These are phyloP conservation scores for Poecilia gillii DNA, from an alignment of 2,797 vertebrate species.

Conservation along the genomic window DNA sequence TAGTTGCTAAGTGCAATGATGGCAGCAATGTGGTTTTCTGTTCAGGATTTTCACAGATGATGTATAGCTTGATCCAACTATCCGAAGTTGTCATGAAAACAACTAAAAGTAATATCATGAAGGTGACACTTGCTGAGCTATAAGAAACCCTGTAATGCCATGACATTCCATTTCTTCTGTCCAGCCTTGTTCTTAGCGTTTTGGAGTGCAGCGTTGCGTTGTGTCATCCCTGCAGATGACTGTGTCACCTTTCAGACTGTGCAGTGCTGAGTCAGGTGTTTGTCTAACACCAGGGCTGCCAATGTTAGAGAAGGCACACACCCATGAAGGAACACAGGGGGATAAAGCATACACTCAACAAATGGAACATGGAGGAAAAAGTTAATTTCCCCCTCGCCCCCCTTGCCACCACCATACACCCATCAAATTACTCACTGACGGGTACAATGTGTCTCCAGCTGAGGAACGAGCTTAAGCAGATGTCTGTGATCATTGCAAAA, in stretches of 20 bases:
- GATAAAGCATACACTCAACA: constrained; percentile 11
- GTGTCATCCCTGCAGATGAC: constrained; percentile 32
- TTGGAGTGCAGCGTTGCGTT: constrained; percentile 35
- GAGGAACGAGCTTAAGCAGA: constrained; percentile 42
- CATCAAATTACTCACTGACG: constrained; percentile 50
- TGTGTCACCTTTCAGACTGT: constrained; percentile 41
- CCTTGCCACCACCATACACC: constrained; percentile 18
- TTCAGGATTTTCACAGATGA: not conserved
- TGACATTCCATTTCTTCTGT: constrained; percentile 7
- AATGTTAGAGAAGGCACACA: constrained; percentile 26
- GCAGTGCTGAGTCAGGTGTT: constrained; percentile 50
- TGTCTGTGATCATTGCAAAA: constrained; percentile 36
- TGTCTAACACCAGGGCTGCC: constrained; percentile 33
- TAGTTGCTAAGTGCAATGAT: not conserved
- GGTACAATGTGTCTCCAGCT: constrained; percentile 34
- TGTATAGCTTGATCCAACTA: not conserved
- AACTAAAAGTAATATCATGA: not conserved
- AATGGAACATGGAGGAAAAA: constrained; percentile 1
- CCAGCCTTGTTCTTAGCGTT: constrained; percentile 5
- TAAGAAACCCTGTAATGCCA: not conserved
- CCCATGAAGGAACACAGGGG: not conserved
- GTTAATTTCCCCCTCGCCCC: not conserved
- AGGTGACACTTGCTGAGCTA: not conserved
- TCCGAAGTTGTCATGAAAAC: not conserved
- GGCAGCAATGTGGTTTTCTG: not conserved